Base-by-base conservation (phyloP, 2,888 invertebrate species). In the Drosophila seclusa region DNA sequence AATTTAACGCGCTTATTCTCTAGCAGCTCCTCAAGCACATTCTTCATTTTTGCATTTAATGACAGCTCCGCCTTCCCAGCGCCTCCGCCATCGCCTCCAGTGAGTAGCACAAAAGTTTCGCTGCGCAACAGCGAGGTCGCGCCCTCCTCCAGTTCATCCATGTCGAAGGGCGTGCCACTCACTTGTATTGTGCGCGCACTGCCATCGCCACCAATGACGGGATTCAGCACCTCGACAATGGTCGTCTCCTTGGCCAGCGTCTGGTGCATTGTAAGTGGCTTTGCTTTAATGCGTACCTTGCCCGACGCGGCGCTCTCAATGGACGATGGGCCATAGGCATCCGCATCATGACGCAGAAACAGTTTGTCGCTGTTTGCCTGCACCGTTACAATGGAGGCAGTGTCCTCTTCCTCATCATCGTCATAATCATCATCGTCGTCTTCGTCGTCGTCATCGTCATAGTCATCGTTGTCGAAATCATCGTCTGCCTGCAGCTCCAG, bases 321-420 rank as follows among this genome's bases (percentile, higher is more conserved):
- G 59, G 91, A 92, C 34, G 91, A 91, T 31, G 89, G 90, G 4
- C 90, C 91, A 68, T 85, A 89, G 62, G 83, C 80, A 52, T 87
- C 89, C 36, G 84, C 82, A 68, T 92, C 91, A 61, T 89, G 89
- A 73, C 91, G 92, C 66, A 93, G 80, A 82, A 92, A 93, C 65
- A 93, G 84, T 83, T 92, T 92, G 71, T 93, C 93, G 58, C 88
- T 89, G 83, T 92, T 92, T 53, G 92, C 92, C 75, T 94, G 93
- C 59, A 93, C 93, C 48, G 94, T 93, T 21, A 94, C 93, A 82
- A 94, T 94, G 24, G 93, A 93, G 76, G 93, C 92, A 61, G 93
- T 95, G 92, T 92, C 95, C 91, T 94, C 94, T 68, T 95, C 95
- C 18, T 95, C 94, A 87, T 93, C 93, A 16, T 93, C 93, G 7